Conservation (phyloP, 2,797 vertebrate species). For the Takifugu rubripes region DNA sequence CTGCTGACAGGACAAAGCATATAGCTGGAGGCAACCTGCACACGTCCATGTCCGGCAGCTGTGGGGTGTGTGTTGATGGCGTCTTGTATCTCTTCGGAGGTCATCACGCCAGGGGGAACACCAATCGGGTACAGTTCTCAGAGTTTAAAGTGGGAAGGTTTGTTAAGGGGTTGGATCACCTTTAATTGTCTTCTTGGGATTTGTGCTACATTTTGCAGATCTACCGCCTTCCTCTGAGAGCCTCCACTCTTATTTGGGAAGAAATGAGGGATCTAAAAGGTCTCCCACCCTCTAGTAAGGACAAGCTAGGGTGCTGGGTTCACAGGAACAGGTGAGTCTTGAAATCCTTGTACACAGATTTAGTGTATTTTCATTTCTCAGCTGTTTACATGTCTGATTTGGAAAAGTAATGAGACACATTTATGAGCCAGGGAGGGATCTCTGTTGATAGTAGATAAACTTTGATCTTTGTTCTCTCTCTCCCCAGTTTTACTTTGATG, state of each 20-base stretch:
- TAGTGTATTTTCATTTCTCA: background rate
- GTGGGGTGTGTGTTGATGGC: slow-evolving; percentile 87
- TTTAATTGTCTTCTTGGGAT: background rate
- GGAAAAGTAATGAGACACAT: background rate
- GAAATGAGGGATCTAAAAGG: slow-evolving; percentile 88
- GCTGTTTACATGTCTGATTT: background rate
- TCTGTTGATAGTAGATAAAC: too few relatives aligned
- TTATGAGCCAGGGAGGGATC: too few relatives aligned
- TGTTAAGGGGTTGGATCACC: background rate
- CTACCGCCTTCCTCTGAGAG: slow-evolving; percentile 86
- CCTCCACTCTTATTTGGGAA: slow-evolving; percentile 84
- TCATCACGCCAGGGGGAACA: slow-evolving; percentile 90
- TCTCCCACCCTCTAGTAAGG: slow-evolving; percentile 88
- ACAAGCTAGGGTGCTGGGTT: slow-evolving; percentile 97
- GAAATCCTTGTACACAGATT: background rate
- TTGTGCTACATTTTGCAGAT: slow-evolving; percentile 72
- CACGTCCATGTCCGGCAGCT: slow-evolving; percentile 96
- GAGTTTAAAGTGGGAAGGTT: background rate
- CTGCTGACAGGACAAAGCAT: slow-evolving; percentile 80
- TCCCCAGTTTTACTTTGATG: too few relatives aligned
- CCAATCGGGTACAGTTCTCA: slow-evolving; percentile 82
- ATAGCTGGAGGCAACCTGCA: slow-evolving; percentile 84
- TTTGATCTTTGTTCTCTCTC: too few relatives aligned
- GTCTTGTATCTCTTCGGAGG: slow-evolving; percentile 94
- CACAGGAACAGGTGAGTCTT: slow-evolving; percentile 85